Evolutionary conservation across 2,113 vertebrate species (phyloP), one percentile per base, ranked within the genome.

Genomic region (Urocolius indicus): DNA sequence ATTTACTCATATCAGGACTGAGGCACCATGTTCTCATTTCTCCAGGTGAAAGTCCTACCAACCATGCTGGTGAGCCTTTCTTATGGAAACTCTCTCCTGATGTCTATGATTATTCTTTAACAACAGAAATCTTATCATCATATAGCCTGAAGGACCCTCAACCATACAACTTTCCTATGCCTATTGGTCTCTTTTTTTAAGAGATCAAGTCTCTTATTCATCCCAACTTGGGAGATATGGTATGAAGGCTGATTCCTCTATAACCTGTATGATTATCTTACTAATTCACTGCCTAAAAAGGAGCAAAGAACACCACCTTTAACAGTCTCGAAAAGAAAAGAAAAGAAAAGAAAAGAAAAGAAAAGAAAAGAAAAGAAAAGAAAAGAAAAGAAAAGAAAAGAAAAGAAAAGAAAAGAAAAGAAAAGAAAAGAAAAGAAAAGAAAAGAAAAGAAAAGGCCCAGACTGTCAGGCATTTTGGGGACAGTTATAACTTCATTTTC

Each of bases 1-100:
- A 96, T 97, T 97, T 91, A 95, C 81, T 93, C 89, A 94, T 95
- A 89, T 73, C 89, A 89, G 74, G 72, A 95, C 91, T 97, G 94
- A 95, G 81, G 89, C 91, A 91, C 95, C 0, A 13, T 93, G 93
- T 94, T 94, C 93, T 62, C 54, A 46, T 89, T 95, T 95, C 95
- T 85, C 87, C 89, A 95, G 91, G 91, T 91, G 87, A 91, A 97
- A 93, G 91, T 95, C 74, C 93, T 96, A 89, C 52, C 66, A 68
- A 38, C 30, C 8, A 16, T 21, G 34, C 32, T 81, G 51, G 36
- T 71, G 69, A 93, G 83, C 4, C 57, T 81, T 84, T 86, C 93
- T 81, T 61, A 20, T 71, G 11, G 38, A 74, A 93, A 71, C 17
- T 48, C 67, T 29, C 16, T 63, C 29, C 52, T 1, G 4, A 20